Evolutionary conservation across 2,797 vertebrate genomes (phyloP), one percentile per base, ranked within the genome.

Genomic region (Sylvia borin): DNA sequence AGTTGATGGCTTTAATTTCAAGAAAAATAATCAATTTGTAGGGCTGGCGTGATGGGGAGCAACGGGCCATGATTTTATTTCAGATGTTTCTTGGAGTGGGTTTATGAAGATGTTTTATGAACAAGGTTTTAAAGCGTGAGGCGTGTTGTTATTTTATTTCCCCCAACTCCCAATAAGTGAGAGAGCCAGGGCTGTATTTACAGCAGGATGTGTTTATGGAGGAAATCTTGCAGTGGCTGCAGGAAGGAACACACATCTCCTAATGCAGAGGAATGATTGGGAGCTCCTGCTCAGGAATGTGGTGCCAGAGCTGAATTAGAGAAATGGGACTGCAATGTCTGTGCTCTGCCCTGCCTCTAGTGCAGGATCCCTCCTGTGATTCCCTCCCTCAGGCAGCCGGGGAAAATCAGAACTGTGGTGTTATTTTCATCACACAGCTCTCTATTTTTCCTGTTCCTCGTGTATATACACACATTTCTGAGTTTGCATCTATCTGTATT

Each of bases 1-100:
- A 79, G 79, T 25, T 73, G 83, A 94, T 83, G 72, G 60, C 38
- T 96, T 96, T 88, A 93, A 95, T 93, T 92, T 78, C 8, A 36
- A 72, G 58, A 6, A 67, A 36, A 83, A 74, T 5, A 88, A 85
- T 86, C 53, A 76, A 77, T 65, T 66, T 74, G 45, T 70, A 71
- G 61, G 47, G 55, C 11, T 80, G 72, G 89, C 7, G 31, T 61
- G 75, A 81, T 74, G 60, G 75, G 68, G 85, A 93, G 55, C 78
- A 77, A 38, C 2, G 10, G 38, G 36, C 57, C 62, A 17, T 18
- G 47, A 53, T 78, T 92, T 80, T 38, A 77, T 74, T 72, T 88
- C 48, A 29, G 27, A 11, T 22, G 21, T 84, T 55, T 61, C 34
- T 78, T 58, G 15, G 68, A 90, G 85, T 29, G 58, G n/a, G 65